These are phyloP conservation scores for Myotis vivesi DNA, from an alignment of 2,797 vertebrate genomes.

Conservation along the genomic window DNA sequence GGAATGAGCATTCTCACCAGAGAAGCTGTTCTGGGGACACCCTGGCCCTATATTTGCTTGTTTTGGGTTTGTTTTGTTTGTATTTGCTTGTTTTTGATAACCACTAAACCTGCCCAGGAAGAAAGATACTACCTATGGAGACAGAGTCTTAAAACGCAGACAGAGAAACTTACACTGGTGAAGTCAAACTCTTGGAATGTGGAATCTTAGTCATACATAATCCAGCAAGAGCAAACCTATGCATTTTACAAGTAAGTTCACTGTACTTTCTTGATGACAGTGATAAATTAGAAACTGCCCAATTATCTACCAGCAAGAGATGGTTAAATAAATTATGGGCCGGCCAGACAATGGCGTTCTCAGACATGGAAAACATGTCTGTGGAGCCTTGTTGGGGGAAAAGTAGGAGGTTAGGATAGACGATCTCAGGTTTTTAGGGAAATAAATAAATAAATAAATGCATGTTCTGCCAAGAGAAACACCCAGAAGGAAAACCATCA, in stretches of 20 bases:
- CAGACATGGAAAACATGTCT: constrained; percentile 57
- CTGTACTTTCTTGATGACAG: background rate
- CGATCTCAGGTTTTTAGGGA: background rate
- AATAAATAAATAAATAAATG: background rate
- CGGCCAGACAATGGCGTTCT: background rate
- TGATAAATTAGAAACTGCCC: constrained; percentile 50
- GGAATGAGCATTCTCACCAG: background rate
- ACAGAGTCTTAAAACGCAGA: constrained; percentile 21
- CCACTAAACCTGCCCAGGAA: background rate
- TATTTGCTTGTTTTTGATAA: background rate
- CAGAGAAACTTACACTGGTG: background rate
- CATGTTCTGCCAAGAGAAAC: background rate
- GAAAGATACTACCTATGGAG: background rate
- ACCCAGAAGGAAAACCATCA: background rate
- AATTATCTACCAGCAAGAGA: constrained; percentile 46
- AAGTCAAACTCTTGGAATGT: background rate
- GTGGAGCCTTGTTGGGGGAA: background rate
- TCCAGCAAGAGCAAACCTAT: background rate
- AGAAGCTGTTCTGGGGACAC: background rate
- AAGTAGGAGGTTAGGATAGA: no score
- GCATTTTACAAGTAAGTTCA: constrained; percentile 2
- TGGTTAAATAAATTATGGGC: constrained; percentile 3
- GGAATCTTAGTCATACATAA: background rate
- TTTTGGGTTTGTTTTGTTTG: background rate
- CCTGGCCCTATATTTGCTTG: background rate